Evolutionary conservation across 2,888 invertebrate species (phyloP), one percentile per base, ranked within the genome.

Genomic region (Lysandra coridon): DNA sequence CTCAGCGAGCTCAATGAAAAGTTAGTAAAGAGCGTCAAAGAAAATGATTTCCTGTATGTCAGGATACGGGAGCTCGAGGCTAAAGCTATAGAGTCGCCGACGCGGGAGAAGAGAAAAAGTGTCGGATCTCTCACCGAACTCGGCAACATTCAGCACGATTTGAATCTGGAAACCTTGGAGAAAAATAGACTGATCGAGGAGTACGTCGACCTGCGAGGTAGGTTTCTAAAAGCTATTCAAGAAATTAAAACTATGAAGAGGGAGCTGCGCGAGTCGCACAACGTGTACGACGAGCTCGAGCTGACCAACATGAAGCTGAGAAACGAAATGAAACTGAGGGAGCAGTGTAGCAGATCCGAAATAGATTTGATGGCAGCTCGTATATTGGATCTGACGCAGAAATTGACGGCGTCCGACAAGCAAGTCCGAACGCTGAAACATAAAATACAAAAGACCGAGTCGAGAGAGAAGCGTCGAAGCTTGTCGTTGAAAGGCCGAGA

Each of bases 221-320:
- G 98, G 80, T 98, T 98, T 86, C 96, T 97, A 84, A 97, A 97
- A 87, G 98, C 98, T 0, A 96, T 98, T 30, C 95, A 96, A 83
- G 98, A 98, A 92, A 98, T 98, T 78, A 95, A 97, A 85, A 96
- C 97, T 1, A 97, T 98, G 96, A 97, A 98, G 84, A 95, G 96
- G 73, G 97, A 98, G 86, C 92, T 98, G 1, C 96, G 97, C 44
- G 97, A 97, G 83, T 97, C 97, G 2, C 97, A 98, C 86, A 96
- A 96, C 80, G 96, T 96, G 88, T 97, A 97, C 84, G 98, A 98
- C 85, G 97, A 96, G 84, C 91, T 98, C 62, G 98, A 98, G 87
- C 92, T 98, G 79, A 96, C 97, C n/a, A 97, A 97, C 85, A 95
- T 97, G 83, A 96, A 96, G 79, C 92, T 97, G 78, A 96, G 96